Evolutionary conservation across 2,797 vertebrate genomes (phyloP).

Genomic region (Sebastes oblongus): DNA sequence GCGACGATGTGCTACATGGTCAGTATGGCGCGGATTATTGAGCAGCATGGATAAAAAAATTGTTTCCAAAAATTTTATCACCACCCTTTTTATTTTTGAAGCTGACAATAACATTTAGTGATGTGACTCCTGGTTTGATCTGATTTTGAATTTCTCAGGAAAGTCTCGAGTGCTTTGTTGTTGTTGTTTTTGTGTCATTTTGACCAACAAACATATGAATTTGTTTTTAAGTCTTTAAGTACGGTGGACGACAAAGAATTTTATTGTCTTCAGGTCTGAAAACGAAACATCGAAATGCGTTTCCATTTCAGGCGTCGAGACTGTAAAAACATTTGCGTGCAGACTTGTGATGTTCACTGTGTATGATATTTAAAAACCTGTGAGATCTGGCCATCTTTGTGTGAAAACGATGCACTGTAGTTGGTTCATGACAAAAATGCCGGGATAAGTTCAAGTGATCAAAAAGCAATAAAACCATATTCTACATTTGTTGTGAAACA

Average conservation of each 20-base stretch:
- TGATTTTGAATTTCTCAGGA: constrained; percentile 78
- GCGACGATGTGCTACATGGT: background rate
- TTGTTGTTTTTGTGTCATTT: constrained; percentile 41
- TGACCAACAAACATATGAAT: constrained; percentile 45
- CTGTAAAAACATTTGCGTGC: background rate
- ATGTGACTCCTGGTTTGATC: constrained; percentile 69
- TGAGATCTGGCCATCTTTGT: constrained; percentile 60
- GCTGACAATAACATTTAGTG: constrained; percentile 40
- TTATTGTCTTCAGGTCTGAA: constrained; percentile 9
- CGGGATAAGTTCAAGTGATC: constrained; percentile 62
- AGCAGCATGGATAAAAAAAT: constrained; percentile 35
- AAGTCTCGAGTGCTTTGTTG: constrained; percentile 56
- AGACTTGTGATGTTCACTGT: constrained; percentile 28
- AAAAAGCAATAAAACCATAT: constrained; percentile 76
- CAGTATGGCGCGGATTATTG: background rate
- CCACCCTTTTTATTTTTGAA: background rate
- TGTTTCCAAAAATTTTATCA: constrained; percentile 31
- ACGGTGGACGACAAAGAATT: constrained; percentile 9
- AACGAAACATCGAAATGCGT: background rate
- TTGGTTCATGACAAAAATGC: constrained; percentile 52
- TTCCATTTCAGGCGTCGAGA: constrained; percentile 12
- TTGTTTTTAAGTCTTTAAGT: constrained; percentile 11
- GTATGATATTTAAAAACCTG: constrained; percentile 52
- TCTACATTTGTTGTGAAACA: constrained; percentile 52
- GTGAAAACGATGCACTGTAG: constrained; percentile 66